These are phyloP conservation scores for Trilocha varians DNA, from an alignment of 2,888 invertebrate species.

Conservation along the genomic window DNA sequence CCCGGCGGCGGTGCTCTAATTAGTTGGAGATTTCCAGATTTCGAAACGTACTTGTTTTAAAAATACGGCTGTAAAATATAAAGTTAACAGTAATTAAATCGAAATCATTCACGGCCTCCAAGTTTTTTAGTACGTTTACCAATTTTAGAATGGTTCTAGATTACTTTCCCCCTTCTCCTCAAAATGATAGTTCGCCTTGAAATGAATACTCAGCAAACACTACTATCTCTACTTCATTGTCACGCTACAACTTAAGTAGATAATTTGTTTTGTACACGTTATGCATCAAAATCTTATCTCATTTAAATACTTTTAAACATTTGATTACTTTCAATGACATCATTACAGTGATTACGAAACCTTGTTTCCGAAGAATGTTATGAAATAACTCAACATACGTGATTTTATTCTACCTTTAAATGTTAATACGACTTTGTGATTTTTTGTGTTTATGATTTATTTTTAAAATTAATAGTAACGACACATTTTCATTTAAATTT, in stretches of 20 bases:
- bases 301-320: slow-evolving; percentile 4
- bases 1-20: too few species aligned
- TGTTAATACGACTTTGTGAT: too few species aligned
- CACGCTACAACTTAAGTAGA: neutral
- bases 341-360: neutral
- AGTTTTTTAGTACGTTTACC: neutral
- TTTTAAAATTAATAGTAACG: too few species aligned
- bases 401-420: too few species aligned
- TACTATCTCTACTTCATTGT: slow-evolving; percentile 1
- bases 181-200: neutral
- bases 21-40: too few species aligned
- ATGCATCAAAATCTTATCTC: slow-evolving; percentile 6
- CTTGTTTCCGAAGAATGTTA: neutral
- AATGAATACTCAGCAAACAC: neutral
- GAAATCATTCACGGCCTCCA: neutral
- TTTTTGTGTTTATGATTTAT: too few species aligned
- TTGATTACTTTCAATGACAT: neutral
- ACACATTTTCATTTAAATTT: too few species aligned
- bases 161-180: neutral
- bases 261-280: neutral
- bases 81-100: too few species aligned
- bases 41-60: too few species aligned
- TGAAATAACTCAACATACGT: neutral
- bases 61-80: too few species aligned
- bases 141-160: too few species aligned